Evolutionary conservation across 2,888 invertebrate genomes (phyloP), one percentile per base, ranked within the genome.

Genomic region (Calameuta pallipes): DNA sequence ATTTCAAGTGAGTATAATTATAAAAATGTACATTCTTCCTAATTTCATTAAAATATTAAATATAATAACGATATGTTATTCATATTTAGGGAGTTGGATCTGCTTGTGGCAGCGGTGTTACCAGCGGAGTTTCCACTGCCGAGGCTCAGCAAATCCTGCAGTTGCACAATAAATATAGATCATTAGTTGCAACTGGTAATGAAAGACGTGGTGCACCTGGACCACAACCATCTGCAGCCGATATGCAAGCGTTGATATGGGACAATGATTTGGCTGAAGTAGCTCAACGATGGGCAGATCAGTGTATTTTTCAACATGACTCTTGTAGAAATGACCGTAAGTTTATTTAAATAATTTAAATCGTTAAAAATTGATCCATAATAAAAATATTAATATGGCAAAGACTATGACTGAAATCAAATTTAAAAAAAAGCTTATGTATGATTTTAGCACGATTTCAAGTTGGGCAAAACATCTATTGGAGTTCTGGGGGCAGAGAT

Each of bases 221-320:
- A 9, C 90, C 91, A 0, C 92, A 92, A 81, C 90, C 91, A 3
- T 33, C 84, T 12, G 92, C 92, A 0, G 82, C 89, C 1, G 90
- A 92, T 81, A 92, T 92, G 92, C 86, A 90, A 75, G 75, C 82
- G 31, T 71, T 92, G 76, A 85, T 86, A 75, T 92, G 92, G 92
- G 90, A 91, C 76, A 81, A 86, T 12, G 91, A 92, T 81, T 81
- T 92, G 76, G 91, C 90, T 0, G 37, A 80, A 4, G 87, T 90
- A 31, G 92, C 92, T 11, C 87, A 90, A 76, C 85, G 89, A 76
- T 92, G 92, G 92, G 92, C 89, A 4, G 86, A 88, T 37, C 92
- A 92, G 79, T 92, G 92, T 81, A 85, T 89, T 33, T 90, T 88
- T 78, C 84, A 83, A 6, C 89, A 92, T 81, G 92, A 92, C 81